phyloP scores from a whole-genome alignment of 2,113 vertebrate species.

The Zosterops pallidus region DNA sequence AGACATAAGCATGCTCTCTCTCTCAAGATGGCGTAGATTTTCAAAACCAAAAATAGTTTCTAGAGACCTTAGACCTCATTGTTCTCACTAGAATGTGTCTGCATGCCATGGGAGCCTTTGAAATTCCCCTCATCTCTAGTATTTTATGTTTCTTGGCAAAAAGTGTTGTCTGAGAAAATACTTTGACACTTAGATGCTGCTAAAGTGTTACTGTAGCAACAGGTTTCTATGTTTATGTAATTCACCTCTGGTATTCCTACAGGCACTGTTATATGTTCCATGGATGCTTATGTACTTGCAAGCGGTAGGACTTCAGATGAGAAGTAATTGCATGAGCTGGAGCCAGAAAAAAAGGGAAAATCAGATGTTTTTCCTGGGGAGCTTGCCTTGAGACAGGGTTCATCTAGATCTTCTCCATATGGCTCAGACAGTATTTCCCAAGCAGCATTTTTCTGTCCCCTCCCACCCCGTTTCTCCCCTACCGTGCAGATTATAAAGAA shows the following conservation, averaged over 20 bases:
- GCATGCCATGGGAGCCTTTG: background rate
- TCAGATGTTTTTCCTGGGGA: background rate
- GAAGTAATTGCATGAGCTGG: background rate
- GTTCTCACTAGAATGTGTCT: background rate
- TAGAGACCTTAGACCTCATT: background rate
- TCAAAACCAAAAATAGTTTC: background rate
- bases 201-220: background rate
- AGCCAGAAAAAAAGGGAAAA: background rate
- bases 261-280: background rate
- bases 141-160: background rate
- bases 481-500: constrained; percentile 87
- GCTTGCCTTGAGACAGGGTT: background rate
- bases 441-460: background rate
- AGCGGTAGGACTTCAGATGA: background rate
- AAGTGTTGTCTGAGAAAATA: background rate
- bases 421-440: background rate
- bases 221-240: background rate
- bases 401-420: background rate
- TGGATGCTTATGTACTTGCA: background rate
- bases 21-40: background rate
- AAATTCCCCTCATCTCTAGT: background rate
- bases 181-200: background rate
- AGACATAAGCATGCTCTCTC: background rate
- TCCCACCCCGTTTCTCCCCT: background rate
- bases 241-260: background rate